Percentiles rank a stretch among this genome's conserved stretches.
phyloP scores from a whole-genome alignment of 2,113 vertebrate genomes.

The Chaenocephalus aceratus region DNA sequence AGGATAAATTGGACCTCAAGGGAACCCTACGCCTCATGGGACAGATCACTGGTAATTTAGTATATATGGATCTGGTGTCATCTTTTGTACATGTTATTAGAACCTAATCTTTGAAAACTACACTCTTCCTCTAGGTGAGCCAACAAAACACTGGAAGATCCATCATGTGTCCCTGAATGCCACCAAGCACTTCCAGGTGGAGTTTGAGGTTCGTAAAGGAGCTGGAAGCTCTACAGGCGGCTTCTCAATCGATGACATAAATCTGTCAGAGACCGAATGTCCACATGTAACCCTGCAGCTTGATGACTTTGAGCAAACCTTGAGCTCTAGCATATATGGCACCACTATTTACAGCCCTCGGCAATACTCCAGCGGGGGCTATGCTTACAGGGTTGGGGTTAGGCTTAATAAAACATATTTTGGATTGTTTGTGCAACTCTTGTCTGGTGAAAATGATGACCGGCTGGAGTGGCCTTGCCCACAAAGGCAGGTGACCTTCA shows the following conservation, averaged over 20 bases:
- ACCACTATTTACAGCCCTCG: constrained; percentile 76
- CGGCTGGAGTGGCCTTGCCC: constrained; percentile 86
- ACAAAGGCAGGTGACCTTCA: constrained; percentile 85
- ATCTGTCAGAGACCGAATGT: constrained; percentile 88
- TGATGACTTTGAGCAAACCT: constrained; percentile 78
- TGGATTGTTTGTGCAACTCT: constrained; percentile 79
- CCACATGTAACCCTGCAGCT: constrained; percentile 86
- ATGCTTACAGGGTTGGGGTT: constrained; percentile 81
- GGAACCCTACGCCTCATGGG: constrained; percentile 69
- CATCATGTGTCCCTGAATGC: constrained; percentile 78
- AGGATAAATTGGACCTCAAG: not conserved
- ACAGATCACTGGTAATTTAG: constrained; percentile 81
- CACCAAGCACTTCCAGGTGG: constrained; percentile 82
- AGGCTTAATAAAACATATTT: constrained; percentile 3
- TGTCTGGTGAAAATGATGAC: constrained; percentile 87
- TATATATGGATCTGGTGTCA: too few relatives aligned
- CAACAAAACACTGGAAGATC: constrained; percentile 84
- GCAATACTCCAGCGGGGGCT: constrained; percentile 88
- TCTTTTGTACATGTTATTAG: too few relatives aligned
- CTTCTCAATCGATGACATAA: constrained; percentile 91
- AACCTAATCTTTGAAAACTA: too few relatives aligned
- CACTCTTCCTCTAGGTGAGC: constrained; percentile 31
- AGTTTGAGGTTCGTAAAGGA: constrained; percentile 85
- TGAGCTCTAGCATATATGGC: constrained; percentile 24
- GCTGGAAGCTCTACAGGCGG: constrained; percentile 81